phyloP scores from a whole-genome alignment of 2,113 vertebrate species.

The Oostethus manadensis region DNA sequence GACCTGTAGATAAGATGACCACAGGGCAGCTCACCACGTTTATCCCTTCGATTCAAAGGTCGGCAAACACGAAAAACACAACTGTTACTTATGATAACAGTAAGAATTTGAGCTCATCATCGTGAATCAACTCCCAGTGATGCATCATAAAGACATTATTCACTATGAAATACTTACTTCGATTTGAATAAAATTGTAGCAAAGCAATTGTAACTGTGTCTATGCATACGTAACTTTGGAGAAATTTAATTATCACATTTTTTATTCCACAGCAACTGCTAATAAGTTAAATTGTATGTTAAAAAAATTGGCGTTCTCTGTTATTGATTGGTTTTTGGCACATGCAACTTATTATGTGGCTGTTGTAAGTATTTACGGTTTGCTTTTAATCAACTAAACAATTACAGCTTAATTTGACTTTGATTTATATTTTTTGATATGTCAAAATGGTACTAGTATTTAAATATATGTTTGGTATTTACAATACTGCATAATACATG shows the following conservation, averaged over 20 bases:
- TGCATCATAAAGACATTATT: background rate
- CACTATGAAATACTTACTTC: background rate
- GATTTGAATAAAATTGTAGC: background rate
- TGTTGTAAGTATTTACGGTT: too few species aligned
- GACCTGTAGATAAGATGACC: slow-evolving; percentile 48
- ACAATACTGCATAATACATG: too few species aligned
- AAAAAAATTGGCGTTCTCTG: background rate
- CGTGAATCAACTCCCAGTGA: background rate
- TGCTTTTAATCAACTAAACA: too few species aligned
- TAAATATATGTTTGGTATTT: too few species aligned
- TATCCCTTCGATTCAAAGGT: slow-evolving; percentile 50
- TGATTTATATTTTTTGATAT: too few species aligned
- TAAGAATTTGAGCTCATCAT: background rate
- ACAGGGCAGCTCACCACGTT: background rate
- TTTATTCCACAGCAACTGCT: background rate
- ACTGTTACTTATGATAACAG: slow-evolving; percentile 1
- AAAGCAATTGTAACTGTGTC: background rate
- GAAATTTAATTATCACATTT: background rate
- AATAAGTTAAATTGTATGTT: background rate
- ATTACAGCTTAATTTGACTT: too few species aligned
- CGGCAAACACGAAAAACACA: slow-evolving; percentile 15
- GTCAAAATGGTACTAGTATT: too few species aligned
- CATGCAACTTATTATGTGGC: too few species aligned
- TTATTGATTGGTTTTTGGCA: too few species aligned
- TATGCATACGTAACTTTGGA: too few species aligned